Evolutionary conservation across 1,140 invertebrate species (phyloP), one percentile per base, ranked within the genome.

Genomic region (Caenorhabditis tropicalis): DNA sequence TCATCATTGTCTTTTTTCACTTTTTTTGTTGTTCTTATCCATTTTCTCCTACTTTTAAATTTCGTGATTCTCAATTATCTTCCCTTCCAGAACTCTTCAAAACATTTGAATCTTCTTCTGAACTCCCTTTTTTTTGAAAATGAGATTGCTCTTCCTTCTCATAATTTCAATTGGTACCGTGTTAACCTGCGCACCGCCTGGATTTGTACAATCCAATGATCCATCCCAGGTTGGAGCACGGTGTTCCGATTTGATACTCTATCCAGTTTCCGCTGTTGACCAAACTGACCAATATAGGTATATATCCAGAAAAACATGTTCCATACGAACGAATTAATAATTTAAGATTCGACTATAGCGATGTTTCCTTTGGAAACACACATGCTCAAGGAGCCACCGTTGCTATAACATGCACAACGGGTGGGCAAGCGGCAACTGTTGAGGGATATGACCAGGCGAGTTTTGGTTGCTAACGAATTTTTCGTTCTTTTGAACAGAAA

Each of bases 361-460:
- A 91, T 80, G 90, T 90, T 9, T 85, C 85, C 24, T 91, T 91
- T 53, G 90, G 90, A 19, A 91, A 91, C 84, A 91, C 90, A n/a
- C 90, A 91, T 81, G 81, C 79, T 36, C 87, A 89, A 86, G 90
- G 89, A 43, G 89, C 89, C 0, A 90, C 89, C 33, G 89, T 90
- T 5, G 86, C 89, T 6, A 91, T 91, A n/a, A 91, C 90, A 9
- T 91, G 90, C 79, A 91, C 90, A 19, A 86, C 89, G 3, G 88
- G 87, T n/a, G 90, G 90, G 12, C 90, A 91, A 80, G 87, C 90
- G n/a, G 88, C 90, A 16, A 91, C 90, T 3, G 90, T 91, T 29
- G 90, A 91, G 81, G 90, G 90, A 27, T 91, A 90, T 81, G 90
- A 91, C 87, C 89, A 90, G 91, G 89, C 86, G 60, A 53, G 43